phyloP scores from a whole-genome alignment of 2,113 vertebrate genomes.

The Ivindomyrus marchei region DNA sequence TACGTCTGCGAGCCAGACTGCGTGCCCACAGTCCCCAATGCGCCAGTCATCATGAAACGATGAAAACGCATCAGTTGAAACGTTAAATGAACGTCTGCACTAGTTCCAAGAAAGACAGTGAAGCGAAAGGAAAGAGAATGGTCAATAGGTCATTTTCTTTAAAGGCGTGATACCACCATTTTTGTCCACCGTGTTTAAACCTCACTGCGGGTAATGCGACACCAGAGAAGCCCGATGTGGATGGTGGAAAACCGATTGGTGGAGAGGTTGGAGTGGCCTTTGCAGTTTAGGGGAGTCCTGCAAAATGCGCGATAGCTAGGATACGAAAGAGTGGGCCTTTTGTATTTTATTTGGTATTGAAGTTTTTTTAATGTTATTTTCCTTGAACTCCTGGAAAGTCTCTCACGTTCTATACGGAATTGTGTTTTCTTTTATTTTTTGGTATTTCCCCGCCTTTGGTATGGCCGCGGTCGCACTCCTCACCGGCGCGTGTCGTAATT shows the following conservation, averaged over 20 bases:
- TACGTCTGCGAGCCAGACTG: background rate
- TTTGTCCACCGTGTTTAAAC: background rate
- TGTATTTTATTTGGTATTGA: background rate
- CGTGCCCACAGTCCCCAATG: background rate
- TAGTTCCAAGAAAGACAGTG: background rate
- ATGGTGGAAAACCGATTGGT: background rate
- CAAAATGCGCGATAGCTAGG: background rate
- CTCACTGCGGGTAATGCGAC: background rate
- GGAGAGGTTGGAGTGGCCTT: background rate
- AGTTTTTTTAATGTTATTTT: background rate
- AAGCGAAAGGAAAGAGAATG: background rate
- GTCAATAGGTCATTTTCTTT: background rate
- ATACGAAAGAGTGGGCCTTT: background rate
- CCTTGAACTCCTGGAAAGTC: background rate
- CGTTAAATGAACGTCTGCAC: background rate
- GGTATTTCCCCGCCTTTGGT: background rate
- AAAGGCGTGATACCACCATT: background rate
- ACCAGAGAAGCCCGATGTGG: background rate
- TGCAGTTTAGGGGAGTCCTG: background rate
- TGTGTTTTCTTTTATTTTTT: background rate
- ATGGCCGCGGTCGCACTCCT: background rate
- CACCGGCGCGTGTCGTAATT: background rate
- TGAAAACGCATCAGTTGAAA: background rate
- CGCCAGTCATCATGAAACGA: background rate
- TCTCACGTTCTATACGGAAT: background rate